Conservation (phyloP, 2,113 vertebrate species). For the Sylvia atricapilla region DNA sequence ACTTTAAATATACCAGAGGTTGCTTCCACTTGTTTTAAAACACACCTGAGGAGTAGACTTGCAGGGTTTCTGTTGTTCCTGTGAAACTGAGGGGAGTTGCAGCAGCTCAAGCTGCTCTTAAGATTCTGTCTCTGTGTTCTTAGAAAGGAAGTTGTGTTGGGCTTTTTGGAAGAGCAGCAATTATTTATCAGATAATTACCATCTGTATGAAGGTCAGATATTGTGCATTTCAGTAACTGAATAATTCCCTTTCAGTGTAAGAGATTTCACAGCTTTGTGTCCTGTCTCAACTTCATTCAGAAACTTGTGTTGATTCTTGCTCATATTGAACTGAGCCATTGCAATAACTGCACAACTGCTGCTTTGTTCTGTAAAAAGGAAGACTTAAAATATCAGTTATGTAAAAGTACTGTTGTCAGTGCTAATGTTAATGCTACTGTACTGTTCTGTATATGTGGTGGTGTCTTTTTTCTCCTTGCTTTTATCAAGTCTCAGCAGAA, state of each 20-base stretch:
- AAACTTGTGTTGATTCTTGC: background rate
- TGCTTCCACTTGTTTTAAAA: background rate
- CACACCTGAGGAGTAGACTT: fast-evolving
- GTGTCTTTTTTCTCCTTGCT: background rate
- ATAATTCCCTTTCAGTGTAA: background rate
- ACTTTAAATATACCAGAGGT: background rate
- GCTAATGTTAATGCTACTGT: background rate
- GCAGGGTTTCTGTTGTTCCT: background rate
- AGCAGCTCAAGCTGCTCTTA: background rate
- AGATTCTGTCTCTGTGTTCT: background rate
- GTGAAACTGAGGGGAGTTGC: background rate
- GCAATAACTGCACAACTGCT: background rate
- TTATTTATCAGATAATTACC: background rate
- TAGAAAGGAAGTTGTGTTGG: background rate
- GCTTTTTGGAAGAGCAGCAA: background rate
- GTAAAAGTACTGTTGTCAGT: background rate
- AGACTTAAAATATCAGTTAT: background rate
- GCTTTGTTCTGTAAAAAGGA: background rate
- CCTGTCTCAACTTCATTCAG: background rate
- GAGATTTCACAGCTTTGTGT: background rate
- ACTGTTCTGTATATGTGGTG: background rate
- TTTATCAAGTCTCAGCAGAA: background rate
- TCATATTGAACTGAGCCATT: background rate
- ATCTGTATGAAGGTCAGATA: background rate
- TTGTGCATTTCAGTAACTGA: background rate